Evolutionary conservation across 2,797 vertebrate species (phyloP).

Genomic region (Leontocebus nigricollis): DNA sequence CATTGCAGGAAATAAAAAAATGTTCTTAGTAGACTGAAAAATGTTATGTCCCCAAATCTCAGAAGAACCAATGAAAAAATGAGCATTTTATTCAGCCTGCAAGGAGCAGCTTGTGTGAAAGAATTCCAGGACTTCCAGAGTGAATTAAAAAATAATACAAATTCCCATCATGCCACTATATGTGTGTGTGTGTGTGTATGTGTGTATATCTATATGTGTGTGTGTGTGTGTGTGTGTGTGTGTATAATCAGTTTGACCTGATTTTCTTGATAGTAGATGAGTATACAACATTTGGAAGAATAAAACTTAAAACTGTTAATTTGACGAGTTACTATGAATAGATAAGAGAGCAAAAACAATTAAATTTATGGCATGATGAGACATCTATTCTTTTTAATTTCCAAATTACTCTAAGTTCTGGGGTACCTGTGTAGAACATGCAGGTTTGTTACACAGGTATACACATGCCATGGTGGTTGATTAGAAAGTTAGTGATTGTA

Average conservation of each 20-base stretch:
- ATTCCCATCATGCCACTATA: not conserved
- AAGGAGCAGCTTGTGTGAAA: conserved; percentile 25
- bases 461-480: no score
- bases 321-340: not conserved
- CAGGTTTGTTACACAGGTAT: no score
- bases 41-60: conserved; percentile 36
- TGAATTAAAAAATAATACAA: conserved; percentile 40
- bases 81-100: conserved; percentile 3
- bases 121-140: not conserved
- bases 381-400: not conserved
- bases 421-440: no score
- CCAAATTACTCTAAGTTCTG: no score
- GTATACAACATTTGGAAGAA: not conserved
- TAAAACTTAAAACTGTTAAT: not conserved
- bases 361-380: not conserved
- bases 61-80: conserved; percentile 30
- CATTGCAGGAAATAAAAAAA: conserved; percentile 5
- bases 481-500: not conserved
- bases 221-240: accelerated
- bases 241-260: not conserved
- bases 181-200: not conserved
- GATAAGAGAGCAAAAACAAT: not conserved
- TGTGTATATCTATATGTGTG: no score
- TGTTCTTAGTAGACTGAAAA: conserved; percentile 20
- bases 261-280: conserved; percentile 17